Evolutionary conservation across 2,888 invertebrate genomes (phyloP).

Genomic region (Eilema griseolum): DNA sequence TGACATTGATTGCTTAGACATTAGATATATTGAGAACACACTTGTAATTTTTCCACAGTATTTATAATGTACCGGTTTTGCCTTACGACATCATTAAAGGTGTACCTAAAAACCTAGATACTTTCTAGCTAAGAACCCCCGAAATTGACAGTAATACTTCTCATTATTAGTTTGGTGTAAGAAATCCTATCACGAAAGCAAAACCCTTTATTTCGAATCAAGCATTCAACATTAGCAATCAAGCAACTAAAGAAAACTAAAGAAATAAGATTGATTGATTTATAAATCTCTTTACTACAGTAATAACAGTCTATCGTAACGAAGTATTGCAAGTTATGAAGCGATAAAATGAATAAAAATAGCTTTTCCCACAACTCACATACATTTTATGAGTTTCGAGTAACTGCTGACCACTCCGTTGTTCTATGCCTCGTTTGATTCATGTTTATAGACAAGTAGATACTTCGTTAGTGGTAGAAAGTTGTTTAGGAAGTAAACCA

Average conservation of each 20-base stretch:
- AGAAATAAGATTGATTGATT: background rate
- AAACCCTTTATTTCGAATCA: too few relatives aligned
- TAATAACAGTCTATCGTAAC: slow-evolving; percentile 5
- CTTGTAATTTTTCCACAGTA: too few relatives aligned
- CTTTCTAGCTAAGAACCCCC: too few relatives aligned
- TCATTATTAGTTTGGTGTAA: too few relatives aligned
- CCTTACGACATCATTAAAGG: too few relatives aligned
- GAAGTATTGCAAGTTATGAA: slow-evolving; percentile 22
- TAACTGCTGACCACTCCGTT: slow-evolving; percentile 45
- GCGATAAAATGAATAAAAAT: slow-evolving; percentile 42
- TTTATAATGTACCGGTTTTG: too few relatives aligned
- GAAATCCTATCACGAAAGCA: too few relatives aligned
- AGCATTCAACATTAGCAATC: background rate
- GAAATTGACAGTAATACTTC: too few relatives aligned
- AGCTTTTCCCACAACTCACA: slow-evolving; percentile 43
- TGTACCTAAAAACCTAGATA: too few relatives aligned
- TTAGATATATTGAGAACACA: too few relatives aligned
- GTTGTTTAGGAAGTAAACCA: background rate
- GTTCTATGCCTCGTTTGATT: slow-evolving; percentile 40
- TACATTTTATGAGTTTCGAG: slow-evolving; percentile 57
- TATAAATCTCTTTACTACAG: background rate
- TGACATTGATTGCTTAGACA: too few relatives aligned
- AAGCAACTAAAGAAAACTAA: background rate
- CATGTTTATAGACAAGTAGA: background rate
- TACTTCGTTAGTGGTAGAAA: background rate